Conservation (phyloP, 2,113 vertebrate species). For the Progne subis region DNA sequence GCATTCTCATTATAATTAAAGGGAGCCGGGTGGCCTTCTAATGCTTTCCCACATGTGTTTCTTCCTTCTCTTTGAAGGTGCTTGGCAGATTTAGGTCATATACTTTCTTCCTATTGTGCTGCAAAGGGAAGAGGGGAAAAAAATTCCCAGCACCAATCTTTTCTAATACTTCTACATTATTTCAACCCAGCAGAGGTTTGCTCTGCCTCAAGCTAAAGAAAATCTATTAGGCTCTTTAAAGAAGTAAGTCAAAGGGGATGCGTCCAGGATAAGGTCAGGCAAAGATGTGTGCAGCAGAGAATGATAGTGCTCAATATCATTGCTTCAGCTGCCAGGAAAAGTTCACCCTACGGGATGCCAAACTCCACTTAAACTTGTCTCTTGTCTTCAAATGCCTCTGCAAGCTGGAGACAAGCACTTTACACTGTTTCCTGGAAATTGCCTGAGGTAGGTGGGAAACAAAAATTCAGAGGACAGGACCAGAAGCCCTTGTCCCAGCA, state of each 20-base stretch:
- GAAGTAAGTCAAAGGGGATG: constrained; percentile 55
- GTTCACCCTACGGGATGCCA: constrained; percentile 2
- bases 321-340: constrained; percentile 33
- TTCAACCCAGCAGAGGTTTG: constrained; percentile 71
- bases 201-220: constrained; percentile 69
- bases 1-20: constrained; percentile 71
- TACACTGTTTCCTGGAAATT: neutral
- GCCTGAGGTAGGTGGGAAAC: neutral
- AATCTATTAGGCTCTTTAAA: constrained; percentile 71
- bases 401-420: neutral
- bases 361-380: constrained; percentile 21
- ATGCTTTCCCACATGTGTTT: constrained; percentile 42
- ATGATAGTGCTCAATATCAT: constrained; percentile 19
- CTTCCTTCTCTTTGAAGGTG: constrained; percentile 60
- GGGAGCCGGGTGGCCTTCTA: constrained; percentile 29
- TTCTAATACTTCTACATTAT: constrained; percentile 71
- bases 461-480: neutral
- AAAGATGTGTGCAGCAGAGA: constrained; percentile 50
- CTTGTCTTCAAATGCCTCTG: neutral
- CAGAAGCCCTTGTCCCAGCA: neutral
- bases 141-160: constrained; percentile 69
- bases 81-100: constrained; percentile 76
- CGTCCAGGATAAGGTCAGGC: constrained; percentile 43
- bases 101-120: constrained; percentile 52
- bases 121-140: constrained; percentile 60